Evolutionary conservation across 2,888 invertebrate genomes (phyloP), one percentile per base, ranked within the genome.

Genomic region (Drosophila leonis): DNA sequence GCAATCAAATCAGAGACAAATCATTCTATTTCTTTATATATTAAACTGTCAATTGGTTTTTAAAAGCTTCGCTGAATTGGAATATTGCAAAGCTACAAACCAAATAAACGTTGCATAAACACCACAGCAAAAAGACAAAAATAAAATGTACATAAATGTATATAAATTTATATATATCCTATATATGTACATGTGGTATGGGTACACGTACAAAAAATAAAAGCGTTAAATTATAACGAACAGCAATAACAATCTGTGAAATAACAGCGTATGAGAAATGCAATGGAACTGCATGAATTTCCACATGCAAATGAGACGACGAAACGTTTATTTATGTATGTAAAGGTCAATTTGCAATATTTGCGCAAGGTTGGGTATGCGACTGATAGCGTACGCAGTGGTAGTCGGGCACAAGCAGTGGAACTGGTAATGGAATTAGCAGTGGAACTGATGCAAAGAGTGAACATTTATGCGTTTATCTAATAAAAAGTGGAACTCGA

Each of bases 331-430:
- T 83, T 86, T 81, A 88, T 80, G 80, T 81, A 88, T 80, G 80
- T 74, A 85, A 90, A 85, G 88, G 88, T 85, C 83, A 85, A 83
- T 85, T 85, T 62, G 76, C 78, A 88, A 85, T 85, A 74, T 85
- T 85, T 88, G 83, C 65, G 86, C 85, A 90, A 85, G 85, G 90
- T 88, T 75, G 84, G 88, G 75, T 72, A 80, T 57, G 62, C 46
- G 49, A 44, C 29, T 44, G 72, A 18, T 41, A 56, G 9, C 24
- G 63, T 49, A 33, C 31, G 49, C 31, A 49, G 1, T 49, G 49
- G 29, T n/a, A 18, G 31, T 31, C 12, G 31, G 0, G 12, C 29
- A 4, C 18, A 18, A 18, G 31, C 31, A 8, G 18, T 12, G 29
- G 49, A 49, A 49, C 49, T n/a, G 49, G 18, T 33, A 20, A 33